These are phyloP conservation scores for Apotomis capreana DNA, from an alignment of 2,888 invertebrate genomes.

Conservation along the genomic window DNA sequence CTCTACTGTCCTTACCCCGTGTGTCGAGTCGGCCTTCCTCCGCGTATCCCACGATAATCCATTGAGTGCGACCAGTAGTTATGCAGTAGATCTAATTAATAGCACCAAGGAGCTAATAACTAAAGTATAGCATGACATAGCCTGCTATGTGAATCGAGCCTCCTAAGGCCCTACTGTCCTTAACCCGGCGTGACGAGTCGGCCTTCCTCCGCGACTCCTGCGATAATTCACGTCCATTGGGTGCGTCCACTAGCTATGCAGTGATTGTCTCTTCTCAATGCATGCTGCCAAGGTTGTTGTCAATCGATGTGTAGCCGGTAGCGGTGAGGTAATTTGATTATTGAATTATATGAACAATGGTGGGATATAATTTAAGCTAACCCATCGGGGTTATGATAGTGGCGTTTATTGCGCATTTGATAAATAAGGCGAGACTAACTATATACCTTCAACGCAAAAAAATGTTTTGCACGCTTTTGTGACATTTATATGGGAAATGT, in stretches of 20 bases:
- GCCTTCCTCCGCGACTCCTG: conserved; percentile 72
- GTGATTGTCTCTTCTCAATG: conserved; percentile 81
- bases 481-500: too few species aligned
- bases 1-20: conserved; percentile 80
- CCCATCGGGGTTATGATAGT: too few species aligned
- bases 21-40: conserved; percentile 82
- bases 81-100: too few species aligned
- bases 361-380: too few species aligned
- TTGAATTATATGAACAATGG: background rate
- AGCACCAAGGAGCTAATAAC: too few species aligned
- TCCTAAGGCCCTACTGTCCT: conserved; percentile 69
- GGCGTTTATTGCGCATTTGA: too few species aligned
- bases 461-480: too few species aligned
- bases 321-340: conserved; percentile 41
- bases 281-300: conserved; percentile 67
- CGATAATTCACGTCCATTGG: conserved; percentile 73
- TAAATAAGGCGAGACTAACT: too few species aligned
- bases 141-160: conserved; percentile 41
- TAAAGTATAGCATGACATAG: conserved; percentile 29
- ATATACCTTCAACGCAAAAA: too few species aligned
- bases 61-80: conserved; percentile 44
- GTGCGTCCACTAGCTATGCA: conserved; percentile 78
- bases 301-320: conserved; percentile 45
- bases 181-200: conserved; percentile 82
- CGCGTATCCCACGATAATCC: conserved; percentile 70